Conservation (phyloP, 1,140 invertebrate species). For the Zophobas atratus region DNA sequence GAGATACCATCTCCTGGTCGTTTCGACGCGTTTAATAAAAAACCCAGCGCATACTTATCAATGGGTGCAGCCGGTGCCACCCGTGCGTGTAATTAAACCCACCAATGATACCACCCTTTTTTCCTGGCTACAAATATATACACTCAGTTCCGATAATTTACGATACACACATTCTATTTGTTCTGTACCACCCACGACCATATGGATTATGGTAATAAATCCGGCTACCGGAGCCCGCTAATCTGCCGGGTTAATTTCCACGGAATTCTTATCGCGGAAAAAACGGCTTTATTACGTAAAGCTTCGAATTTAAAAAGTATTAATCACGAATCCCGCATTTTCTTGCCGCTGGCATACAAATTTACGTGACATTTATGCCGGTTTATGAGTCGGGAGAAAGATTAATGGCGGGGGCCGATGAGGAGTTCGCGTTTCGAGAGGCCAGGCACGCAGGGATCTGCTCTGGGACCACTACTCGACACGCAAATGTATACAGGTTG, state of each 20-base stretch:
- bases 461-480: too few species aligned
- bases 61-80: neutral
- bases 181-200: neutral
- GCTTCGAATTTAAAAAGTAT: slow-evolving; percentile 29
- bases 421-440: neutral
- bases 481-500: too few species aligned
- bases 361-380: slow-evolving; percentile 34
- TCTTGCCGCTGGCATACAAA: slow-evolving; percentile 8
- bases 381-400: slow-evolving; percentile 19
- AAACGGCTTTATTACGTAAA: slow-evolving; percentile 33
- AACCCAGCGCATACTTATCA: neutral
- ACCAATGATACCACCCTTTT: slow-evolving; percentile 25
- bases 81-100: slow-evolving; percentile 34
- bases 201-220: slow-evolving; percentile 13
- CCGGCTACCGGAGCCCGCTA: neutral
- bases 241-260: slow-evolving; percentile 15
- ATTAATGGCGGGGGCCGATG: slow-evolving; percentile 10
- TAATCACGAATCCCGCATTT: slow-evolving; percentile 23
- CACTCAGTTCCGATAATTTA: slow-evolving; percentile 28
- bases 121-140: slow-evolving; percentile 9
- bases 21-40: neutral
- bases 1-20: slow-evolving; percentile 15
- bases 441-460: too few species aligned
- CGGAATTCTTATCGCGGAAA: slow-evolving; percentile 15
- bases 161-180: neutral